These are phyloP conservation scores for Schizotus pectinicornis DNA, from an alignment of 2,888 invertebrate genomes.

Conservation along the genomic window DNA sequence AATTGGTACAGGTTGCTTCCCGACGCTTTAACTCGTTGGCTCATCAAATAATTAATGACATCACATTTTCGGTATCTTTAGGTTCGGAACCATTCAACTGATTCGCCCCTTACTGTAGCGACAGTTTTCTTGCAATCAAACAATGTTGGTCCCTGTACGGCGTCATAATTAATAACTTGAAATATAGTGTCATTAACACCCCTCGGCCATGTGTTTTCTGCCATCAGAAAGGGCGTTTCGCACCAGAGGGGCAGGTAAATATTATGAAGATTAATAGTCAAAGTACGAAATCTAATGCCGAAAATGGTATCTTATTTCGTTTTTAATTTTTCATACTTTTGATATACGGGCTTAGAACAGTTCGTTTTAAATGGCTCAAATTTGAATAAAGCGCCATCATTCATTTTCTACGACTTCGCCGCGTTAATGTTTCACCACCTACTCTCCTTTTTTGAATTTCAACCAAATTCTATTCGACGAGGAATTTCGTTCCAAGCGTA, in stretches of 20 bases:
- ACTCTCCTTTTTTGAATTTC: neutral
- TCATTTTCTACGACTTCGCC: neutral
- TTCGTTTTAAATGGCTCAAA: too few species aligned
- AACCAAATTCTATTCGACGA: slow-evolving; percentile 2
- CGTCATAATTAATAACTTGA: slow-evolving; percentile 54
- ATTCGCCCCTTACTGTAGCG: too few species aligned
- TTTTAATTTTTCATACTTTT: slow-evolving; percentile 44
- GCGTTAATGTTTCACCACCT: too few species aligned
- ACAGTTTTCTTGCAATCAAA: too few species aligned
- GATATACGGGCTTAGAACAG: slow-evolving; percentile 36
- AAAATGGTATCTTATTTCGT: slow-evolving; percentile 42
- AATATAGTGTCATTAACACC: slow-evolving; percentile 54
- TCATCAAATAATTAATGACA: too few species aligned
- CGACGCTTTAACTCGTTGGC: too few species aligned
- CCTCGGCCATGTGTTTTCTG: slow-evolving; percentile 52
- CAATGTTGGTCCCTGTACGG: slow-evolving; percentile 27
- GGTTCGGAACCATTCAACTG: too few species aligned
- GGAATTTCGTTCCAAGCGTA: neutral
- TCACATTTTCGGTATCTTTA: too few species aligned
- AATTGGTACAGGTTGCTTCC: too few species aligned
- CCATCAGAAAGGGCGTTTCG: slow-evolving; percentile 38
- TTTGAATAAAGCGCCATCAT: neutral
- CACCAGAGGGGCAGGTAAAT: slow-evolving; percentile 43
- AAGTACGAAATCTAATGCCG: slow-evolving; percentile 44
- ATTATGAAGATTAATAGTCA: slow-evolving; percentile 50